phyloP scores from a whole-genome alignment of 2,888 invertebrate genomes.

The Acrobasis suavella region DNA sequence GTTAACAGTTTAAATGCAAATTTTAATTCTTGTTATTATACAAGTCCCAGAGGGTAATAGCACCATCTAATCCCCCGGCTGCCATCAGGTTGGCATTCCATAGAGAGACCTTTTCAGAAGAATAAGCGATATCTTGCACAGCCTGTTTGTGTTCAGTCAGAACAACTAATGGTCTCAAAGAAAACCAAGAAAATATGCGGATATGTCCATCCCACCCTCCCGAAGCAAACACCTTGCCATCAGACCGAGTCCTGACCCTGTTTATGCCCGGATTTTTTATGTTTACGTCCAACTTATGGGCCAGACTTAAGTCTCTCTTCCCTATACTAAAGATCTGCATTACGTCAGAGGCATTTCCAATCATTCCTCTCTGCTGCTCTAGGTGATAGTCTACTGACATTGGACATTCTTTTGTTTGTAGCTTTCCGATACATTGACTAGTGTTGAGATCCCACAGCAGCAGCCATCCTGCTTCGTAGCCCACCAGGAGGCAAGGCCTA shows the following conservation, averaged over 20 bases:
- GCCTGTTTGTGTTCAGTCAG: conserved; percentile 87
- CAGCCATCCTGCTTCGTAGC: conserved; percentile 89
- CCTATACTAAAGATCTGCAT: conserved; percentile 84
- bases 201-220: conserved; percentile 91
- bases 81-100: conserved; percentile 92
- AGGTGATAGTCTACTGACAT: conserved; percentile 88
- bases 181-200: conserved; percentile 90
- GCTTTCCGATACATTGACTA: conserved; percentile 79
- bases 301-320: conserved; percentile 78
- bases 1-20: conserved; percentile 37
- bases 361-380: conserved; percentile 84
- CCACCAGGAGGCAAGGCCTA: conserved; percentile 83
- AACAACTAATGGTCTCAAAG: conserved; percentile 86
- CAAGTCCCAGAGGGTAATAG: conserved; percentile 90
- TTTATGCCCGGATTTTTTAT: conserved; percentile 90
- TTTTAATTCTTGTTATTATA: conserved; percentile 82
- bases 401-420: conserved; percentile 85
- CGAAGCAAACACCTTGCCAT: conserved; percentile 87
- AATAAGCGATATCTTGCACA: conserved; percentile 88
- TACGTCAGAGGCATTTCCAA: conserved; percentile 84
- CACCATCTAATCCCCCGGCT: conserved; percentile 88
- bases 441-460: conserved; percentile 87
- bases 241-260: conserved; percentile 85
- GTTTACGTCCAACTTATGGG: conserved; percentile 82
- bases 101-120: conserved; percentile 83